Evolutionary conservation across 2,797 vertebrate genomes (phyloP).

Genomic region (Acanthurus leucopareius): DNA sequence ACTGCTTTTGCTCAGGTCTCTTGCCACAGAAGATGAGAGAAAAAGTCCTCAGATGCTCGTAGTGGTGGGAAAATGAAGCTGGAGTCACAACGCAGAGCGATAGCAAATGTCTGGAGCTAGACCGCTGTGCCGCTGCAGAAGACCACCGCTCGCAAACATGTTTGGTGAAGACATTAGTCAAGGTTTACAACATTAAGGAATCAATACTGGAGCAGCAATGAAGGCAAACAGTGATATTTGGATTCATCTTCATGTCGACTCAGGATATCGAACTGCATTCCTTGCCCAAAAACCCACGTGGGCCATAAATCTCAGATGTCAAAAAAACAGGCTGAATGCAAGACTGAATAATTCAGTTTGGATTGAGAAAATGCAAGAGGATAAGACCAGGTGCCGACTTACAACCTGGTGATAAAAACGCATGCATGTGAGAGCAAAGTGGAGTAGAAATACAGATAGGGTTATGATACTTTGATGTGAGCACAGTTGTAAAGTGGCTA

Average conservation of each 20-base stretch:
- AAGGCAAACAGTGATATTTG: constrained; percentile 79
- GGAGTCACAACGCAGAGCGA: constrained; percentile 60
- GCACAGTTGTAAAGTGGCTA: constrained; percentile 28
- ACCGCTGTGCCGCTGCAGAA: constrained; percentile 57
- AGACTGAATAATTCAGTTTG: constrained; percentile 76
- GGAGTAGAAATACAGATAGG: constrained; percentile 49
- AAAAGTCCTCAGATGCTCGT: constrained; percentile 71
- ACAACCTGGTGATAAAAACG: constrained; percentile 44
- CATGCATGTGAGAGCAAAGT: constrained; percentile 38
- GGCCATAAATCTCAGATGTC: constrained; percentile 78
- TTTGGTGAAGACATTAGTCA: constrained; percentile 81
- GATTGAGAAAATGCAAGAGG: constrained; percentile 55
- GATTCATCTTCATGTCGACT: constrained; percentile 76
- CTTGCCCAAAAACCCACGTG: constrained; percentile 67
- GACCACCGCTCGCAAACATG: constrained; percentile 64
- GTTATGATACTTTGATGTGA: constrained; percentile 50
- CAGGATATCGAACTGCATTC: constrained; percentile 76
- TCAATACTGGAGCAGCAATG: constrained; percentile 77
- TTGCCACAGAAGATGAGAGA: constrained; percentile 66
- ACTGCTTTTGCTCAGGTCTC: constrained; percentile 51
- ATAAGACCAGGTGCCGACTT: constrained; percentile 39
- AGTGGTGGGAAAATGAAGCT: constrained; percentile 66
- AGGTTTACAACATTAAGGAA: constrained; percentile 79
- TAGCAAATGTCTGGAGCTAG: constrained; percentile 66
- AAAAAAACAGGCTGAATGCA: constrained; percentile 73